Conservation (phyloP, 2,888 invertebrate genomes). For the Stenichneumon culpator region DNA sequence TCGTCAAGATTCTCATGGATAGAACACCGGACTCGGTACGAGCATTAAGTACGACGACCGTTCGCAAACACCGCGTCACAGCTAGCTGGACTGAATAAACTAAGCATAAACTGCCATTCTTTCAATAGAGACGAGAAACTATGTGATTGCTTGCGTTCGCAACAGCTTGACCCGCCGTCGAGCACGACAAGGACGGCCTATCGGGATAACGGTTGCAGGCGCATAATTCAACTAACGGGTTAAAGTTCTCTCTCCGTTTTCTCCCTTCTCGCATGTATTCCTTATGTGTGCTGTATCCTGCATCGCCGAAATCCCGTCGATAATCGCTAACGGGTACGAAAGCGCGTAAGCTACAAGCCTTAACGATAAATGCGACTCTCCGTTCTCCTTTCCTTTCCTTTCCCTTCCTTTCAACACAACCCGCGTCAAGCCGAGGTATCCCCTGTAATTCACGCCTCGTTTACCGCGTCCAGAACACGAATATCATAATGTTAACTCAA, state of each 20-base stretch:
- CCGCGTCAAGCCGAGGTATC: background rate
- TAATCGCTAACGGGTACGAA: background rate
- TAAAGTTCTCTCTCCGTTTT: conserved; percentile 28
- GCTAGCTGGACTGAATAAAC: background rate
- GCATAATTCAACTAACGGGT: conserved; percentile 29
- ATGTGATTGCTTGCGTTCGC: conserved; percentile 26
- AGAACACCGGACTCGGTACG: background rate
- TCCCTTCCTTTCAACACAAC: background rate
- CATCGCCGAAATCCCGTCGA: conserved; percentile 4
- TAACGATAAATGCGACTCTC: background rate
- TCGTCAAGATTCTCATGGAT: background rate
- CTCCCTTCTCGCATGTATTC: background rate
- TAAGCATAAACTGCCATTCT: conserved; percentile 15
- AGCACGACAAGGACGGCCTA: background rate
- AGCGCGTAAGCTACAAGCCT: background rate
- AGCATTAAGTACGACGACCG: background rate
- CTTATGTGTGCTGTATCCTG: background rate
- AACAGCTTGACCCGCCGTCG: conserved; percentile 17
- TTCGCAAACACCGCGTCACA: background rate
- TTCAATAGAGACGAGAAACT: conserved; percentile 22
- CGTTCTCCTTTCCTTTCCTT: background rate
- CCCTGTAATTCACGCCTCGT: background rate
- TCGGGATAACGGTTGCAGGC: conserved; percentile 57
- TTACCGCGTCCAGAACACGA: background rate
- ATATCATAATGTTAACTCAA: background rate